phyloP scores from a whole-genome alignment of 2,113 vertebrate species.

The Sminthopsis crassicaudata region DNA sequence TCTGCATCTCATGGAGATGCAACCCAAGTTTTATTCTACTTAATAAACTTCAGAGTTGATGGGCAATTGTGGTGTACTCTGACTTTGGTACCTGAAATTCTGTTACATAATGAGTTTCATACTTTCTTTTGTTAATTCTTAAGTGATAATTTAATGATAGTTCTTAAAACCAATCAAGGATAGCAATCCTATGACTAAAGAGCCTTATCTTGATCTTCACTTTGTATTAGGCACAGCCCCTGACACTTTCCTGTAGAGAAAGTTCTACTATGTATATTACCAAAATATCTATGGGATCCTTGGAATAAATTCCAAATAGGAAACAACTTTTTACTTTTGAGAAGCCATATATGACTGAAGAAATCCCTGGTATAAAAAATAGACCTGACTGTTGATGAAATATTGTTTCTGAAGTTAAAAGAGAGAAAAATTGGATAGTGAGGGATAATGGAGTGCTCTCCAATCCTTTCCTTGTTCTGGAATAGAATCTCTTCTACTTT shows the following conservation, averaged over 20 bases:
- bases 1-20: neutral
- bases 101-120: neutral
- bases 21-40: neutral
- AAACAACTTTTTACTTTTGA: neutral
- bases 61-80: neutral
- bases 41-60: neutral
- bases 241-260: neutral
- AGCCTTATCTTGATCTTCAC: neutral
- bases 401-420: neutral
- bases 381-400: neutral
- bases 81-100: neutral
- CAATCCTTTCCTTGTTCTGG: neutral
- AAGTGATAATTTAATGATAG: neutral
- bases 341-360: neutral
- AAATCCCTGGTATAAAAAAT: neutral
- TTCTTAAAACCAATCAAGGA: neutral
- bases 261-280: neutral
- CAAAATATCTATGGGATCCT: neutral
- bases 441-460: neutral
- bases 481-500: neutral
- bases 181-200: neutral
- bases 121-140: neutral
- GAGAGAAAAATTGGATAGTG: neutral
- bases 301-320: neutral
- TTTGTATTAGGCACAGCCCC: neutral